Conservation (phyloP, 2,113 vertebrate genomes). For the Rhizomys pruinosus region DNA sequence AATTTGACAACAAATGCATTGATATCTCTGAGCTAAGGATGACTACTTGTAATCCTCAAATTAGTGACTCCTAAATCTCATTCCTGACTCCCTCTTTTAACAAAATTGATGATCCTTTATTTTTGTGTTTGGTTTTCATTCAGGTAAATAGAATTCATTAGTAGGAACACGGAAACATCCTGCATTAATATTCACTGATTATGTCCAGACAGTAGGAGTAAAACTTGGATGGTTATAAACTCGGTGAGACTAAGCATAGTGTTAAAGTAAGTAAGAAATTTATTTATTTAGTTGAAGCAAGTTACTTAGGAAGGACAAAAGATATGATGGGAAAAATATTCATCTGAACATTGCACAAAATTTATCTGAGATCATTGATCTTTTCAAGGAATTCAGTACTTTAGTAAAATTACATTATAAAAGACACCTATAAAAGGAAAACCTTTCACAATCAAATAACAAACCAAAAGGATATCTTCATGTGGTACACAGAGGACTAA, state of each 20-base stretch:
- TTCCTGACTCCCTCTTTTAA: background rate
- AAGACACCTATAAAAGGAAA: background rate
- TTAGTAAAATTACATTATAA: background rate
- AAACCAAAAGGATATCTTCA: constrained; percentile 29
- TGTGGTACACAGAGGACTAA: background rate
- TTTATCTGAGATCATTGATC: background rate
- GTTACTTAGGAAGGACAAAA: background rate
- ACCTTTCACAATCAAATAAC: background rate
- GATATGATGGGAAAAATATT: background rate
- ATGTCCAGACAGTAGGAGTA: background rate
- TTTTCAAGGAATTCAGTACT: background rate
- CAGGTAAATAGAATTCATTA: too few relatives aligned
- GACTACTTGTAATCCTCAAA: background rate
- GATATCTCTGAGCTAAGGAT: background rate
- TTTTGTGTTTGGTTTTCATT: background rate
- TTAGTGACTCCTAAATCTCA: background rate
- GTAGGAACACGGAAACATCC: background rate
- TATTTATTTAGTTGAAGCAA: background rate
- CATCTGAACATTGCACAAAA: background rate
- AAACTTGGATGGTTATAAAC: background rate
- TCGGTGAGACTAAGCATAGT: background rate
- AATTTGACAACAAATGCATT: background rate
- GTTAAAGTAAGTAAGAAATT: background rate
- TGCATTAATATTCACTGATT: background rate
- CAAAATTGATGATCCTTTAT: background rate